Conservation (phyloP, 1,140 invertebrate genomes). For the Cydia strobilella region DNA sequence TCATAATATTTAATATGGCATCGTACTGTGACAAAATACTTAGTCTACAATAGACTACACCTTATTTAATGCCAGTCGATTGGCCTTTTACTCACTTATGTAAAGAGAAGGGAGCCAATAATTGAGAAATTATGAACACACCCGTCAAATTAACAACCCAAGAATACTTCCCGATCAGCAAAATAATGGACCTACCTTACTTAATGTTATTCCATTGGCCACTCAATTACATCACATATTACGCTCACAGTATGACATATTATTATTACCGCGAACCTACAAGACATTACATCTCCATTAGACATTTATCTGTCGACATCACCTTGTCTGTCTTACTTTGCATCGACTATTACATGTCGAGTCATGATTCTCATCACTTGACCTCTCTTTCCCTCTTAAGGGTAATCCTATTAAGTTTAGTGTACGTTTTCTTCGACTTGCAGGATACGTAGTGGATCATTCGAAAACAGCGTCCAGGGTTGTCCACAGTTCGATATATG, state of each 20-base stretch:
- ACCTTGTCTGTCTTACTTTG: slow-evolving; percentile 27
- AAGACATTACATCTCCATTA: slow-evolving; percentile 33
- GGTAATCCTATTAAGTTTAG: neutral
- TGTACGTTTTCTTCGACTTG: neutral
- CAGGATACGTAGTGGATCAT: neutral
- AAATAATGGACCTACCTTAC: neutral
- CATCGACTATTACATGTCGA: slow-evolving; percentile 6
- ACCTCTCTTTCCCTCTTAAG: slow-evolving; percentile 19
- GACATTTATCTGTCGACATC: slow-evolving; percentile 33
- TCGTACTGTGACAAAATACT: too few species aligned
- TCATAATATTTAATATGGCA: too few species aligned
- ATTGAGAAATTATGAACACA: neutral
- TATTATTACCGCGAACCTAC: slow-evolving; percentile 25
- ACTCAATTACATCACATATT: slow-evolving; percentile 25
- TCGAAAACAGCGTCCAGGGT: slow-evolving; percentile 34
- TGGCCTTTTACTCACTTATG: neutral
- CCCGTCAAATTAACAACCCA: slow-evolving; percentile 2
- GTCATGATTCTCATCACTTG: neutral
- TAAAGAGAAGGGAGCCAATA: slow-evolving; percentile 19
- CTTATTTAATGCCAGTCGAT: too few species aligned
- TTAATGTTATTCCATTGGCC: neutral
- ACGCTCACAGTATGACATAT: slow-evolving; percentile 12
- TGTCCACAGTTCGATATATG: slow-evolving; percentile 52
- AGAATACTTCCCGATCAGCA: slow-evolving; percentile 4
- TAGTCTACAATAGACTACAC: too few species aligned